Percentiles rank a stretch among this genome's conserved stretches.
phyloP scores from a whole-genome alignment of 2,888 invertebrate species.

The Saturnia pavonia region DNA sequence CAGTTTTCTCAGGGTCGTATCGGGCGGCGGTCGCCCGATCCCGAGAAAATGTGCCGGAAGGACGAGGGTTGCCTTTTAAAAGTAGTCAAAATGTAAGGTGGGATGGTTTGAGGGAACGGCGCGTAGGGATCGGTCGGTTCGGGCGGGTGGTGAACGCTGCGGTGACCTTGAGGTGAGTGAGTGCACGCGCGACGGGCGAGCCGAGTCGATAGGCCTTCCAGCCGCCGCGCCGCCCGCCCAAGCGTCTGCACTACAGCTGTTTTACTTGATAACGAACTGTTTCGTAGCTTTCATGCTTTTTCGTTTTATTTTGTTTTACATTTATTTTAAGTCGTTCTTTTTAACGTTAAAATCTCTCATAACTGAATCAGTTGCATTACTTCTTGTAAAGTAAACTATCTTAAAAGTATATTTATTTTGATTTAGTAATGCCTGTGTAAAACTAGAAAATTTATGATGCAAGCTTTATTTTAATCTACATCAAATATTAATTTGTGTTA shows the following conservation, averaged over 20 bases:
- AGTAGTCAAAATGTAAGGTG: conserved; percentile 58
- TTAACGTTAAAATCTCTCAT: not conserved
- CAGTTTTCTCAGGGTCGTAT: conserved; percentile 74
- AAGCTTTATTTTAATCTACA: not conserved
- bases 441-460: not conserved
- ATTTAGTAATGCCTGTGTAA: not conserved
- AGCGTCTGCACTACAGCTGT: conserved; percentile 76
- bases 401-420: not conserved
- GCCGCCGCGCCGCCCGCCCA: conserved; percentile 59
- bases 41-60: conserved; percentile 62
- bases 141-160: conserved; percentile 39
- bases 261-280: conserved; percentile 63
- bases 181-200: conserved; percentile 53
- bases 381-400: not conserved
- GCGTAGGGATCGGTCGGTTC: conserved; percentile 57
- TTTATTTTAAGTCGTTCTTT: not conserved
- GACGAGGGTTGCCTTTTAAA: conserved; percentile 66
- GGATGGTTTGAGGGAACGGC: conserved; percentile 37
- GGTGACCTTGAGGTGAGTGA: conserved; percentile 76
- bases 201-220: conserved; percentile 61
- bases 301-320: conserved; percentile 26
- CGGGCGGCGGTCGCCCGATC: conserved; percentile 62
- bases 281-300: conserved; percentile 37
- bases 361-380: not conserved
- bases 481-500: not conserved